Evolutionary conservation across 2,888 invertebrate species (phyloP), one percentile per base, ranked within the genome.

Genomic region (Polyommatus iphigenia): DNA sequence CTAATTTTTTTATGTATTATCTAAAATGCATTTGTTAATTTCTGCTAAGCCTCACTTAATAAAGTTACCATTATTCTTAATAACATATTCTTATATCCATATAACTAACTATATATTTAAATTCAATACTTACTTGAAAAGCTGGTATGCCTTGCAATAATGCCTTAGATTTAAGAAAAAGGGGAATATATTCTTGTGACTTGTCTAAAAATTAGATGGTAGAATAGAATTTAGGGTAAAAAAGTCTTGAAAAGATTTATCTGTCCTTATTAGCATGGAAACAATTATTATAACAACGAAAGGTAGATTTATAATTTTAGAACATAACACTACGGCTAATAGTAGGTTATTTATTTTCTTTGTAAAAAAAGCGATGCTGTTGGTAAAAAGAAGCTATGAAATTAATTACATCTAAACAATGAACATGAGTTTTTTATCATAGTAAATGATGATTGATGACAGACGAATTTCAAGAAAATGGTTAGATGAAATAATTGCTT

Each of bases 141-240:
- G 75, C 50, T 75, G 75, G 75, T 75, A 75, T 54, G 50, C 75
- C 75, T 75, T 75, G 75, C 50, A 75, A 75, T 75, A 75, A 75
- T 24, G 41, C 20, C 50, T 41, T 75, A 75, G 75, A 29, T 29
- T 54, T 75, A 75, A 75, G 54, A 7, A 18, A 54, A 54, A 54
- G 0, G 41, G 13, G 2, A 67, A 29, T 67, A 18, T 18, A 67
- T 67, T 67, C 5, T 67, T 67, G 32, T 18, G 15, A 67, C 67
- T 15, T 29, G 29, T 29, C 29, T 29, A n/a, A 36, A 76, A 29
- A 67, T 67, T 29, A 15, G 29, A 32, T 29, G 15, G 29, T 10
- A 67, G 13, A 67, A 67, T 67, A 67, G 67, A 29, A 29, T 67
- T 15, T 29, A 67, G 67, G 24, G 10, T 50, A 41, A 29, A 36